Conservation (phyloP, 2,888 invertebrate genomes). For the Lomographa bimaculata region DNA sequence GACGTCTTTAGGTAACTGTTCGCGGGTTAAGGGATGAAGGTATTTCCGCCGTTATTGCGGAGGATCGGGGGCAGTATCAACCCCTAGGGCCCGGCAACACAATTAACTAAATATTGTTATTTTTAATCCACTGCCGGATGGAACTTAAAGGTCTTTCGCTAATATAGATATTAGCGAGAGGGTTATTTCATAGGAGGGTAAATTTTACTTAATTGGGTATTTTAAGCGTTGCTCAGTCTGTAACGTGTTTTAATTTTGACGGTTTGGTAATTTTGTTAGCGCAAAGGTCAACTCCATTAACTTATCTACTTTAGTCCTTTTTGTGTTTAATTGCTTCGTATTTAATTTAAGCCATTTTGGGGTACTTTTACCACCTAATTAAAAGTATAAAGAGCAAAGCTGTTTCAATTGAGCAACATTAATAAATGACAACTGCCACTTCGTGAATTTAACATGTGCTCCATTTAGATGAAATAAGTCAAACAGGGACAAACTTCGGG, state of each 20-base stretch:
- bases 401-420: no score
- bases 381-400: no score
- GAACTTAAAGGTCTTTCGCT: neutral
- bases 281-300: conserved; percentile 20
- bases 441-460: no score
- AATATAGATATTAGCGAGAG: conserved; percentile 3
- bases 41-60: conserved; percentile 17
- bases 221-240: no score
- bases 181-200: conserved; percentile 2
- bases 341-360: no score
- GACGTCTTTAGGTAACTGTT: conserved; percentile 10
- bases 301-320: conserved; percentile 1
- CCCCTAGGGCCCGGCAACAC: neutral
- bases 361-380: no score
- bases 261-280: conserved; percentile 13
- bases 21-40: conserved; percentile 19
- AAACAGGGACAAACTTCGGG: no score
- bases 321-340: no score
- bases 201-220: no score
- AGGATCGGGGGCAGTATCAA: neutral
- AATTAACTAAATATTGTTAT: conserved; percentile 4
- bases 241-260: no score
- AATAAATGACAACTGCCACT: no score
- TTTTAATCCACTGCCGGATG: neutral
- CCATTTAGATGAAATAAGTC: no score